A percentile compares a stretch with the other conserved stretches of the same genome.
These are phyloP conservation scores for Heliocidaris erythrogramma DNA, from an alignment of 35 echinoderm and acorn worm genomes.

Conservation along the genomic window DNA sequence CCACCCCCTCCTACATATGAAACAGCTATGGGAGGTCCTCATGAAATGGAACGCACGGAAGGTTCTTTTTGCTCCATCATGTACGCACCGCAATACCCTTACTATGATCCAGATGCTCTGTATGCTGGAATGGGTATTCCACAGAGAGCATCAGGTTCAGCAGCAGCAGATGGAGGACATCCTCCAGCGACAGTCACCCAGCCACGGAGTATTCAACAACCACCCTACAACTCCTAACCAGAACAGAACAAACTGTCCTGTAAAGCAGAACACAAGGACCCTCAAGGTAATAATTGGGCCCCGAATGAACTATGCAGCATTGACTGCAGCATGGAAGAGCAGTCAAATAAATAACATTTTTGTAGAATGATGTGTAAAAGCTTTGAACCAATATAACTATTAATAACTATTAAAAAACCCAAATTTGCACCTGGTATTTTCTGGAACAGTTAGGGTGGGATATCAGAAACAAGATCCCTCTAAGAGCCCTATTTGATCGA, in stretches of 20 bases:
- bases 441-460: too few relatives aligned
- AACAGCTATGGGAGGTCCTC: constrained; percentile 52
- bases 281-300: too few relatives aligned
- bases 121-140: background rate
- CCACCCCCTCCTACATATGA: constrained; percentile 56
- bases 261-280: too few relatives aligned
- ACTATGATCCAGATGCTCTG: constrained; percentile 27
- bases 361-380: too few relatives aligned
- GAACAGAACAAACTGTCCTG: background rate
- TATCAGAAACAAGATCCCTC: too few relatives aligned
- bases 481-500: too few relatives aligned
- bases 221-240: background rate
- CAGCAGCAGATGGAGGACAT: background rate
- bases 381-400: too few relatives aligned
- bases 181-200: background rate
- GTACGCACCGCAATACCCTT: constrained; percentile 63
- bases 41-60: constrained; percentile 47
- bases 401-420: too few relatives aligned
- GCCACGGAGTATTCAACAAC: background rate
- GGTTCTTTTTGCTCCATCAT: constrained; percentile 51
- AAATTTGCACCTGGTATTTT: too few relatives aligned
- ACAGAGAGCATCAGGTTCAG: background rate
- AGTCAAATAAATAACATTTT: too few relatives aligned
- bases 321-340: too few relatives aligned
- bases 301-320: too few relatives aligned